Percentiles rank a stretch among this genome's conserved stretches.
phyloP scores from a whole-genome alignment of 1,140 invertebrate species.

The Drosophila azteca region DNA sequence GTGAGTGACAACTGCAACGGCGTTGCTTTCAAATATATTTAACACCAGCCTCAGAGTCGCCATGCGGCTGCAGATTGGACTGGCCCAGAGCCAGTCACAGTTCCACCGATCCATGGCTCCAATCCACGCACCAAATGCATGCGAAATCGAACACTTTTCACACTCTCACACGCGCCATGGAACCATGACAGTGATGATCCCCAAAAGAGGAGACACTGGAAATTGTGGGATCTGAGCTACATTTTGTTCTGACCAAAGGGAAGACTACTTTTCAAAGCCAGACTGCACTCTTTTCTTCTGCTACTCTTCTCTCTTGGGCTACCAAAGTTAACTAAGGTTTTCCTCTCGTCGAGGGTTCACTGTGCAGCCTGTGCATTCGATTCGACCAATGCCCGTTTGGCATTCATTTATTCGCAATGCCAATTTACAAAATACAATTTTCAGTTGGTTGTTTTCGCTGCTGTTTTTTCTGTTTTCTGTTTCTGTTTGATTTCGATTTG shows the following conservation, averaged over 20 bases:
- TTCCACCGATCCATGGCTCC: too few relatives aligned
- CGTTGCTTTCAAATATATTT: constrained; percentile 77
- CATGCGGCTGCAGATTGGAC: constrained; percentile 38
- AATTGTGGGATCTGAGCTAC: too few relatives aligned
- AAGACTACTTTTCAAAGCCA: too few relatives aligned
- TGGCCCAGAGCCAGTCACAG: constrained; percentile 11
- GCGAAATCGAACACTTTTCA: constrained; percentile 68
- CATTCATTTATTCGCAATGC: constrained; percentile 69
- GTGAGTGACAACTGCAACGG: constrained; percentile 76
- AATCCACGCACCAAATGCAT: constrained; percentile 70
- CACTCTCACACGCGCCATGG: constrained; percentile 35
- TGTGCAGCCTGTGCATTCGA: constrained; percentile 36
- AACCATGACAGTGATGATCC: constrained; percentile 16
- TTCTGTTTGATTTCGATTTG: constrained; percentile 42
- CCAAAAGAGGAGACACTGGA: background rate
- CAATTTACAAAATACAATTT: constrained; percentile 67
- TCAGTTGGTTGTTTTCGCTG: constrained; percentile 34
- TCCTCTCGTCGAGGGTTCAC: background rate
- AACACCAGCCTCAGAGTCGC: constrained; percentile 46
- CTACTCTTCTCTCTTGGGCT: too few relatives aligned
- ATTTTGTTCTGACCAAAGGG: background rate
- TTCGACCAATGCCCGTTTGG: constrained; percentile 48
- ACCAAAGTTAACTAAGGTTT: too few relatives aligned
- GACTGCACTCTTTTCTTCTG: too few relatives aligned
- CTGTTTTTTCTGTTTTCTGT: constrained; percentile 15